A percentile compares a stretch with the other conserved stretches of the same genome.
Conservation (phyloP, 2,113 vertebrate species). For the Ardeotis arabs region DNA sequence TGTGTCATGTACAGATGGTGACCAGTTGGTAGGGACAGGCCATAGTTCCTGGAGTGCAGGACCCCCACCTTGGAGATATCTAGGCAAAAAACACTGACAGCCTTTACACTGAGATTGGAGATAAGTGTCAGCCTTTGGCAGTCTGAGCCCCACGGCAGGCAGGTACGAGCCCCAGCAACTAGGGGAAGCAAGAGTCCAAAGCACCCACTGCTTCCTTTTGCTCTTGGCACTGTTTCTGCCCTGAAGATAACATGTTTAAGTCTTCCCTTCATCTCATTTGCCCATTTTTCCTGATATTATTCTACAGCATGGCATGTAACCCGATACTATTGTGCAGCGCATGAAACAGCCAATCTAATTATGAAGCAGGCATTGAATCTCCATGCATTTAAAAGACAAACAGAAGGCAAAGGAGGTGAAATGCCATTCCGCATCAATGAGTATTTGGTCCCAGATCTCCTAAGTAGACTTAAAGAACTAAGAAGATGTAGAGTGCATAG, state of each 20-base stretch:
- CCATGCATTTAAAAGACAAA: background rate
- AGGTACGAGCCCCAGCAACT: background rate
- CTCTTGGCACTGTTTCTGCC: background rate
- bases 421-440: background rate
- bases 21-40: background rate
- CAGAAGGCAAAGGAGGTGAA: background rate
- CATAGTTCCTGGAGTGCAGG: background rate
- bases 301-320: background rate
- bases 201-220: background rate
- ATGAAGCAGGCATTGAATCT: background rate
- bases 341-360: background rate
- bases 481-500: background rate
- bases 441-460: background rate
- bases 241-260: background rate
- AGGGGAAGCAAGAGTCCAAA: background rate
- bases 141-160: background rate
- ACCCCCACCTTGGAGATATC: background rate
- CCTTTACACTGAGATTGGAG: background rate
- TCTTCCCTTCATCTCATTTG: background rate
- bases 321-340: background rate
- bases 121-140: rapidly evolving
- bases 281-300: background rate
- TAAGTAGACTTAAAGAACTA: background rate
- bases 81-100: background rate
- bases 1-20: background rate